Conservation (phyloP, 1,140 invertebrate genomes). For the Ganaspis sp. region DNA sequence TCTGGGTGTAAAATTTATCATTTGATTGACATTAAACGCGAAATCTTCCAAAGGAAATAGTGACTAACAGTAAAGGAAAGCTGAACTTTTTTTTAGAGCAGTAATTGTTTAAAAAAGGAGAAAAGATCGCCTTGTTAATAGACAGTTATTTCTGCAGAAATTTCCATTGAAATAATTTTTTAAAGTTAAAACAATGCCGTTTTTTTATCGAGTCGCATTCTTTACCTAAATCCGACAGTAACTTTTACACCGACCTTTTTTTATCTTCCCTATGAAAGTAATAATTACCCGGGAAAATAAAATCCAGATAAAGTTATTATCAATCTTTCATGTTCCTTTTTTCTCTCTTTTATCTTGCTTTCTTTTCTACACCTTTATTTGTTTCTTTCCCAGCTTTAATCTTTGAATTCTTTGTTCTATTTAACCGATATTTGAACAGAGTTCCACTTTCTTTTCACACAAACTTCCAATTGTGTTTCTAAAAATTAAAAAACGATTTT, state of each 20-base stretch:
- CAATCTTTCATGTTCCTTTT: not conserved
- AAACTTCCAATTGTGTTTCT: no score
- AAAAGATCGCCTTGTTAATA: constrained; percentile 10
- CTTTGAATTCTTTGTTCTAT: no score
- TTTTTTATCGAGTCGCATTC: not conserved
- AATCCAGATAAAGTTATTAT: not conserved
- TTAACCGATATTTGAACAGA: no score
- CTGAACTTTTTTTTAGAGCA: not conserved
- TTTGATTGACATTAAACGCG: not conserved
- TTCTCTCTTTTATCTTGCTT: not conserved
- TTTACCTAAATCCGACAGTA: not conserved
- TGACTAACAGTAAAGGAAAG: not conserved
- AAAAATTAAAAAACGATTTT: no score
- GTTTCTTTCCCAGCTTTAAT: not conserved
- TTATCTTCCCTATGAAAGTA: not conserved
- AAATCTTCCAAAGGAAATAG: not conserved
- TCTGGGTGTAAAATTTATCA: no score
- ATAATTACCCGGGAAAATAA: not conserved
- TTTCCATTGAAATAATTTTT: not conserved
- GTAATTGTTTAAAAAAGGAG: not conserved
- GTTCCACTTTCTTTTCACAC: no score
- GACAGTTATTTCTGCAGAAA: constrained; percentile 2
- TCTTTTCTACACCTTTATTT: not conserved
- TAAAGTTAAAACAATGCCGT: not conserved
- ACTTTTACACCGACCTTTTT: not conserved